Conservation (phyloP, 2,888 invertebrate genomes). For the Pterostichus niger region DNA sequence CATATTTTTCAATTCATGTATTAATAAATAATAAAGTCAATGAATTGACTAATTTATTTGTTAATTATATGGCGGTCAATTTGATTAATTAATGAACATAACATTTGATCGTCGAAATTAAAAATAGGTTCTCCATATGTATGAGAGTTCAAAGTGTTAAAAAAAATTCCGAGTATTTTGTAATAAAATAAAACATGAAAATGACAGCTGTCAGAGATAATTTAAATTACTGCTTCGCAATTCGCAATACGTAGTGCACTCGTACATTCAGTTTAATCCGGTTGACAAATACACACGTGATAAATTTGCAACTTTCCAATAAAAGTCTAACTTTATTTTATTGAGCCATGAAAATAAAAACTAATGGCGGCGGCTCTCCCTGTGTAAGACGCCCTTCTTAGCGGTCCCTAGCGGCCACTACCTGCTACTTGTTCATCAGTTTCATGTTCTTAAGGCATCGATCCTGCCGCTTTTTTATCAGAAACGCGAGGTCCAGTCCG, state of each 20-base stretch:
- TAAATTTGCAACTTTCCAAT: slow-evolving; percentile 64
- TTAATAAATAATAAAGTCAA: slow-evolving; percentile 52
- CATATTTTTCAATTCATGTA: slow-evolving; percentile 26
- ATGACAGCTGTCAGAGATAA: slow-evolving; percentile 66
- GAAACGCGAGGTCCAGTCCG: slow-evolving; percentile 60
- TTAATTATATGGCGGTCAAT: slow-evolving; percentile 57
- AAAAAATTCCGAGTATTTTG: slow-evolving; percentile 50
- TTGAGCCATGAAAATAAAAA: slow-evolving; percentile 65
- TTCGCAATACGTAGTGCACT: slow-evolving; percentile 20
- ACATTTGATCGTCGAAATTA: slow-evolving; percentile 13
- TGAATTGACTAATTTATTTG: slow-evolving; percentile 55
- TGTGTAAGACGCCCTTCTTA: slow-evolving; percentile 43
- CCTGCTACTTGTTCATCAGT: slow-evolving; percentile 65
- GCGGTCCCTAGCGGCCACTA: slow-evolving; percentile 50
- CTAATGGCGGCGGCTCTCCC: slow-evolving; percentile 33
- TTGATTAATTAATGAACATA: slow-evolving; percentile 54
- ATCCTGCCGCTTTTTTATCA: slow-evolving; percentile 59
- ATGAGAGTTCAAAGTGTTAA: slow-evolving; percentile 54
- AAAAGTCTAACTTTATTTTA: slow-evolving; percentile 66
- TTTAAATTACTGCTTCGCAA: slow-evolving; percentile 58
- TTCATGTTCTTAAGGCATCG: slow-evolving; percentile 64
- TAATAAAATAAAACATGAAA: slow-evolving; percentile 65
- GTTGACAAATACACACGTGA: slow-evolving; percentile 63
- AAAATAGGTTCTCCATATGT: slow-evolving; percentile 46
- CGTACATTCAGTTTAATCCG: slow-evolving; percentile 59